Percentiles rank a stretch among this genome's conserved stretches.
These are phyloP conservation scores for Sycobia sp. DNA, from an alignment of 1,140 invertebrate species.

Conservation along the genomic window DNA sequence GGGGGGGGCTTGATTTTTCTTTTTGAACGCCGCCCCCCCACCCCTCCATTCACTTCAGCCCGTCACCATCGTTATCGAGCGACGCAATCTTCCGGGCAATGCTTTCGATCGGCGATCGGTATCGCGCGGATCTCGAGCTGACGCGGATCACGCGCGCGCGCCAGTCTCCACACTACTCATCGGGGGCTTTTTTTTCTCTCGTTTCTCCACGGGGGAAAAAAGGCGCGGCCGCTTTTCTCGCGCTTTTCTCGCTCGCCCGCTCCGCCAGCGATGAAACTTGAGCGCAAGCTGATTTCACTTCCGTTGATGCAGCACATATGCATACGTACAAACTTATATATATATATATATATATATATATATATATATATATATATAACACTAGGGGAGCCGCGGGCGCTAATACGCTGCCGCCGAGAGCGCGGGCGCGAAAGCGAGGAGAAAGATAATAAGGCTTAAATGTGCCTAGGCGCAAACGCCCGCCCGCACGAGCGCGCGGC, in stretches of 20 bases:
- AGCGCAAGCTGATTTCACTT: constrained; percentile 4
- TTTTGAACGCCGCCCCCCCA: background rate
- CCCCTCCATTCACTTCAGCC: too few species aligned
- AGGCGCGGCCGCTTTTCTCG: too few species aligned
- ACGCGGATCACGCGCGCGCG: constrained; percentile 1
- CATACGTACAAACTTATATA: too few species aligned
- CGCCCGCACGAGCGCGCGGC: too few species aligned
- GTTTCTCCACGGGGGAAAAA: background rate
- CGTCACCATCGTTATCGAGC: too few species aligned
- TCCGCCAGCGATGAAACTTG: background rate
- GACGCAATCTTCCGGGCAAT: constrained; percentile 8
- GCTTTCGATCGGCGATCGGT: constrained; percentile 22
- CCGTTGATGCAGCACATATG: too few species aligned
- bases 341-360: too few species aligned
- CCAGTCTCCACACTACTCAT: background rate
- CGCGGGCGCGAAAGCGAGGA: background rate
- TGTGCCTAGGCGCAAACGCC: too few species aligned
- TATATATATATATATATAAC: too few species aligned
- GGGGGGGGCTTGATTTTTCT: background rate
- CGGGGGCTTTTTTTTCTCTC: background rate
- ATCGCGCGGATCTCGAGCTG: constrained; percentile 16
- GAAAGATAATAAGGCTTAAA: too few species aligned
- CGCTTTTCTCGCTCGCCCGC: background rate
- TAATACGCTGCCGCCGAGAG: background rate
- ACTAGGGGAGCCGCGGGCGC: background rate